Conservation (phyloP, 2,888 invertebrate species). For the Leptinotarsa tumamoca region DNA sequence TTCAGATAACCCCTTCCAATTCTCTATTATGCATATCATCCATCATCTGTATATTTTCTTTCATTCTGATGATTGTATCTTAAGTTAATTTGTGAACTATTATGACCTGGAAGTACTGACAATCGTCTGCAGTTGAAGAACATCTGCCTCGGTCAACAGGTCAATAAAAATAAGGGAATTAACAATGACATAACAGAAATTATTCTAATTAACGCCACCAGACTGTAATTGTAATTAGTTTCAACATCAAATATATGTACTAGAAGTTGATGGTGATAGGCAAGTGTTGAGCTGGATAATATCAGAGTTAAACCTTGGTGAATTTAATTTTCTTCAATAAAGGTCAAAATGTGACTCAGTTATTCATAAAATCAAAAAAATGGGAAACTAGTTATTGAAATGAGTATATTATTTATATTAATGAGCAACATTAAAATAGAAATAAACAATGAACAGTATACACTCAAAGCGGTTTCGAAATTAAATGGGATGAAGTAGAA, state of each 20-base stretch:
- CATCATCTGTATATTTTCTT: not conserved
- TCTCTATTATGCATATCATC: not conserved
- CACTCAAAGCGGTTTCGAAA: no score
- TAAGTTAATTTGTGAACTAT: slow-evolving; percentile 38
- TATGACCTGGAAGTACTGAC: slow-evolving; percentile 34
- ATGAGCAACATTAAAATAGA: not conserved
- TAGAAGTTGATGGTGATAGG: not conserved
- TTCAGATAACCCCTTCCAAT: no score
- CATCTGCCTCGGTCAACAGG: slow-evolving; percentile 46
- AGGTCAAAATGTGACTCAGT: not conserved
- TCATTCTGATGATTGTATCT: slow-evolving; percentile 5
- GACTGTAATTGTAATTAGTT: slow-evolving; percentile 12
- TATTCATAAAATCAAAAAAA: not conserved
- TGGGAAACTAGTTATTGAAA: not conserved
- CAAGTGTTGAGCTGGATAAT: not conserved
- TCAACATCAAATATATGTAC: slow-evolving; percentile 5
- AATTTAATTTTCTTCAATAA: not conserved
- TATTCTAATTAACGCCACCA: slow-evolving; percentile 39
- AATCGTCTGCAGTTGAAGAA: slow-evolving; percentile 41
- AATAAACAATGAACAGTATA: not conserved
- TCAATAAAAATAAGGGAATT: slow-evolving; percentile 42
- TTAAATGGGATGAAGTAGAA: no score
- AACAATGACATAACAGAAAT: slow-evolving; percentile 42
- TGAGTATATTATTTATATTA: not conserved
- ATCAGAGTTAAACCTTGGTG: not conserved